phyloP scores from a whole-genome alignment of 2,797 vertebrate species.

The Pempheris klunzingeri region DNA sequence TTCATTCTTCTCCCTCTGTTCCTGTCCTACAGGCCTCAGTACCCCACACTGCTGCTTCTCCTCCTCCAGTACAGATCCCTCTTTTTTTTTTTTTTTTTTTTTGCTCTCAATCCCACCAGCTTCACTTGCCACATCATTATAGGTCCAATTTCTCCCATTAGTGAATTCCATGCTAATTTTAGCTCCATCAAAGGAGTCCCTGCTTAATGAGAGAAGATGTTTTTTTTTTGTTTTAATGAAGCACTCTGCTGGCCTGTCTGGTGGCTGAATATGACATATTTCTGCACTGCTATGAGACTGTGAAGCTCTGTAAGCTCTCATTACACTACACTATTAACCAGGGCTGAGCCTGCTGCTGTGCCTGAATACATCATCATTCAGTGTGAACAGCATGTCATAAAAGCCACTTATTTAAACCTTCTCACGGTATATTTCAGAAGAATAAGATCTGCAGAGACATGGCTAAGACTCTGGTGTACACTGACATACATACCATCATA shows the following conservation, averaged over 20 bases:
- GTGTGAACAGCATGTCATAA: slow-evolving; percentile 36
- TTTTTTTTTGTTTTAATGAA: slow-evolving; percentile 32
- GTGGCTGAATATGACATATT: slow-evolving; percentile 32
- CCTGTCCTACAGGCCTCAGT: slow-evolving; percentile 25
- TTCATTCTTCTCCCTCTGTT: slow-evolving; percentile 43
- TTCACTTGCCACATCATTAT: slow-evolving; percentile 63
- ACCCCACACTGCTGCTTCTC: slow-evolving; percentile 25
- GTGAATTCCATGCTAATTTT: slow-evolving; percentile 52
- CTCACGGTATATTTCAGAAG: slow-evolving; percentile 5
- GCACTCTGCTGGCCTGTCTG: slow-evolving; percentile 22
- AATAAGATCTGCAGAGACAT: too few species aligned
- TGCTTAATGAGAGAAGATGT: slow-evolving; percentile 40
- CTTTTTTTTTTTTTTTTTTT: slow-evolving; percentile 26
- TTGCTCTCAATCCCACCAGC: slow-evolving; percentile 43
- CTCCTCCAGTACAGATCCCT: slow-evolving; percentile 13
- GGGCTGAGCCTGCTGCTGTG: slow-evolving; percentile 41
- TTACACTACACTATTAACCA: slow-evolving; percentile 40
- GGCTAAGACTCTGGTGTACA: too few species aligned
- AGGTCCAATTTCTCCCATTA: slow-evolving; percentile 31
- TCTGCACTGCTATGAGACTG: slow-evolving; percentile 37
- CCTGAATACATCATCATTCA: slow-evolving; percentile 56
- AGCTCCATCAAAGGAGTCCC: slow-evolving; percentile 34
- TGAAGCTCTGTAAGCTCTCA: slow-evolving; percentile 45
- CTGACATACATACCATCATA: background rate
- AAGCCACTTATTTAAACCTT: slow-evolving; percentile 5